phyloP scores from a whole-genome alignment of 1,140 invertebrate genomes.

The Bombus superbus region DNA sequence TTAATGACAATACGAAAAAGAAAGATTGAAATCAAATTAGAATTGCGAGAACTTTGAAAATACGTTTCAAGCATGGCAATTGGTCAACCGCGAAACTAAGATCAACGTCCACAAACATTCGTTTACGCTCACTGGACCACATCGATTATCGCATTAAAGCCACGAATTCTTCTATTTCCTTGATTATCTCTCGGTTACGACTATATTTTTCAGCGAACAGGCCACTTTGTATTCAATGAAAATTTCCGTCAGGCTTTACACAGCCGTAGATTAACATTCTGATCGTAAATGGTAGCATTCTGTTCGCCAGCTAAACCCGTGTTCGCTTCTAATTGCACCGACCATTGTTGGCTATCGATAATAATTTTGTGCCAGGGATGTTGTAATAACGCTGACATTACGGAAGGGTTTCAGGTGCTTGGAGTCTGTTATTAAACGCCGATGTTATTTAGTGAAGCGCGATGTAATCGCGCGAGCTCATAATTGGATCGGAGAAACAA shows the following conservation, averaged over 20 bases:
- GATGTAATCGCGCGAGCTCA: constrained; percentile 28
- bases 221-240: constrained; percentile 10
- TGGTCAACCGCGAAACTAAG: constrained; percentile 21
- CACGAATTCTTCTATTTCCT: constrained; percentile 18
- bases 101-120: constrained; percentile 14
- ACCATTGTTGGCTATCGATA: constrained; percentile 56
- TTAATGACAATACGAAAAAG: neutral
- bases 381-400: constrained; percentile 53
- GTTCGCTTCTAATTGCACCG: constrained; percentile 52
- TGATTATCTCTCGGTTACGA: constrained; percentile 17
- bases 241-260: neutral
- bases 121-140: constrained; percentile 53
- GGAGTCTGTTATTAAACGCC: constrained; percentile 46
- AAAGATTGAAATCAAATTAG: constrained; percentile 32
- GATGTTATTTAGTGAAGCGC: constrained; percentile 50
- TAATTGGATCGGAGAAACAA: constrained; percentile 37
- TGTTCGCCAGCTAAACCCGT: neutral
- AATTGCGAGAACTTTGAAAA: neutral
- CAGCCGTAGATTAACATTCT: constrained; percentile 18
- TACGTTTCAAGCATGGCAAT: neutral
- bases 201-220: neutral
- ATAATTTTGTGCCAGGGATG: constrained; percentile 57
- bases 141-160: constrained; percentile 35
- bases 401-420: constrained; percentile 33
- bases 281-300: constrained; percentile 35